Base-by-base conservation (phyloP, 2,113 vertebrate genomes). In the Sinocyclocheilus grahami region DNA sequence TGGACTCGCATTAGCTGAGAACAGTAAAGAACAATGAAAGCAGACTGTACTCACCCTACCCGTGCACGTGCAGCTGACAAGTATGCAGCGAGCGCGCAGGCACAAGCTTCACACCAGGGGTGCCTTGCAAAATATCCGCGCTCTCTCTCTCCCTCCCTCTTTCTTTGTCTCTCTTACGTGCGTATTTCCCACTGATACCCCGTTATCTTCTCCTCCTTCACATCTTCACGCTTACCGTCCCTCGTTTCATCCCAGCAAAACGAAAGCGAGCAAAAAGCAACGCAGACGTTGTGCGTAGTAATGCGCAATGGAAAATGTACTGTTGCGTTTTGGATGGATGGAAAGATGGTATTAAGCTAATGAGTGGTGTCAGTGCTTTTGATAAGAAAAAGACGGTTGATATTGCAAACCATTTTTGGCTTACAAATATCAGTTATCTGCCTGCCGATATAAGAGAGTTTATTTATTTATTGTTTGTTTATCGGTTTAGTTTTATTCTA, bases 41-140 rank as follows among this genome's bases (percentile, higher is more conserved):
- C 60, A 82, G 79, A 51, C 13, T 12, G 48, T 86, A 86, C 85
- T 86, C 85, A 86, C 85, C 85, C 65, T 86, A 53, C 78, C 65
- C 65, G 83, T 82, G 60, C 58, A 22, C 65, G 77, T 62, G 48
- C 42, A 81, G 76, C 86, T 63, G 83, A 75, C 82, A 77, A 81
- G 72, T 58, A 6, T 48, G 67, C 82, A 87, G 82, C 42, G 42
- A 42, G 42, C 42, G 42, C 42, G 42, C 42, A 48, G 46, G 24
- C 63, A 79, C 67, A 33, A 79, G 69, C 82, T 76, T 72, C 82
- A 62, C 82, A 84, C 75, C 76, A 79, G 82, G 48, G 75, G n/a
- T 78, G 65, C 76, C 60, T 76, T 60, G 46, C 51, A 69, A 76
- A 82, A 65, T 20, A 77, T 69, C 37, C 16, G 18, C 46, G 10